These are phyloP conservation scores for Sebastes flavidus DNA, from an alignment of 2,797 vertebrate species.

Conservation along the genomic window DNA sequence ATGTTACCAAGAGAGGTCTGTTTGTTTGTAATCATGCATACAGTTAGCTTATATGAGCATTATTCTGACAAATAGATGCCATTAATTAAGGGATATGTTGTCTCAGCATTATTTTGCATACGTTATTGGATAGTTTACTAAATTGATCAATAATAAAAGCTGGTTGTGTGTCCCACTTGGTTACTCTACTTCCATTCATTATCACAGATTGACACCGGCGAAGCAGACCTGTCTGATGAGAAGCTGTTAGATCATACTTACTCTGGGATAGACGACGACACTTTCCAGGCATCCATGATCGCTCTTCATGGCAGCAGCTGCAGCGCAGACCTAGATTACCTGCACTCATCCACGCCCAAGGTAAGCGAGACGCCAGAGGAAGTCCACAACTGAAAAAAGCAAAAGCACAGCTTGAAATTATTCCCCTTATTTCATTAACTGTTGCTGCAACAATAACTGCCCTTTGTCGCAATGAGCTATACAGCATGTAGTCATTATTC, in stretches of 20 bases:
- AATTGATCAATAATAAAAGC: neutral
- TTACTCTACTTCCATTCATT: constrained; percentile 54
- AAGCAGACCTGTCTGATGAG: constrained; percentile 86
- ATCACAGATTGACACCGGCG: constrained; percentile 89
- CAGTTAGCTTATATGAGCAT: neutral
- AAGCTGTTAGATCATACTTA: constrained; percentile 82
- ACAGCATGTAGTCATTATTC: constrained; percentile 41
- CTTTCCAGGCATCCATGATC: constrained; percentile 87
- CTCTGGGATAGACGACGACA: constrained; percentile 82
- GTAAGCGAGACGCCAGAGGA: constrained; percentile 71
- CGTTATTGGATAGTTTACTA: constrained; percentile 7
- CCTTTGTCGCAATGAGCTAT: constrained; percentile 35
- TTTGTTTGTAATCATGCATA: constrained; percentile 15
- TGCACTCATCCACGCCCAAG: constrained; percentile 85
- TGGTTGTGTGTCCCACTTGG: neutral
- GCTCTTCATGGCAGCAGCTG: constrained; percentile 87
- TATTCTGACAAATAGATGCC: neutral
- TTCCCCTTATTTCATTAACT: constrained; percentile 28
- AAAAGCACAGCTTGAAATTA: neutral
- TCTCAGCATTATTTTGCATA: neutral
- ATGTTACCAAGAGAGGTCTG: neutral
- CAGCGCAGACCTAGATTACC: constrained; percentile 80
- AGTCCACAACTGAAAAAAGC: neutral
- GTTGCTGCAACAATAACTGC: constrained; percentile 3
- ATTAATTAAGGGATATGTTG: neutral